Conservation (phyloP, 2,797 vertebrate genomes). For the Rhinella marina region DNA sequence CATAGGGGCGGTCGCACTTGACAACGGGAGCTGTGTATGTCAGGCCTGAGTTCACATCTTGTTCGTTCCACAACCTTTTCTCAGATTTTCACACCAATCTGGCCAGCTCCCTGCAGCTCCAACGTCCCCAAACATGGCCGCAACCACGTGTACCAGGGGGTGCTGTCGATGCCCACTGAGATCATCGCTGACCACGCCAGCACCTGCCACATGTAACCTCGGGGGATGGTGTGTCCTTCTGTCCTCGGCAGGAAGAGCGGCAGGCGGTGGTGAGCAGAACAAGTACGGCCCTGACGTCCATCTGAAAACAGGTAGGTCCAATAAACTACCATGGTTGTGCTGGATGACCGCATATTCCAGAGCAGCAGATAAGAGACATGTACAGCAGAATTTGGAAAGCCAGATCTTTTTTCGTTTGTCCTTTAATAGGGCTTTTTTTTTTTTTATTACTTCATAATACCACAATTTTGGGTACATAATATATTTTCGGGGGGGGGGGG, state of each 20-base stretch:
- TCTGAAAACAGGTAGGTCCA: slow-evolving; percentile 90
- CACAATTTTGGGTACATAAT: no score
- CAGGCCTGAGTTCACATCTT: no score
- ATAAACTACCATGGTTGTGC: not conserved
- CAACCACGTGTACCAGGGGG: slow-evolving; percentile 96
- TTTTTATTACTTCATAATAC: no score
- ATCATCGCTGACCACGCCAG: slow-evolving; percentile 95
- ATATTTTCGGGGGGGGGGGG: no score
- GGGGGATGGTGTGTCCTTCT: slow-evolving; percentile 88
- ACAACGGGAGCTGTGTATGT: no score
- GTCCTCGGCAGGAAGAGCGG: slow-evolving; percentile 73
- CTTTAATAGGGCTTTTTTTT: no score
- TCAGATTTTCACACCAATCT: slow-evolving; percentile 75
- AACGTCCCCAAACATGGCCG: slow-evolving; percentile 96
- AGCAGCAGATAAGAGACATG: no score
- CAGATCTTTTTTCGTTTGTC: no score
- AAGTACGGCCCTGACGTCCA: slow-evolving; percentile 92
- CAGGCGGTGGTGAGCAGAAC: slow-evolving; percentile 81
- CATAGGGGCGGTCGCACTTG: no score
- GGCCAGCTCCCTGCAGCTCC: slow-evolving; percentile 91
- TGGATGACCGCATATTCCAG: no score
- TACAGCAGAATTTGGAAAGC: no score
- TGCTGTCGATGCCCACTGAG: slow-evolving; percentile 87
- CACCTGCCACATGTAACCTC: slow-evolving; percentile 94
- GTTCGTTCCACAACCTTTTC: no score